Evolutionary conservation across 2,797 vertebrate genomes (phyloP), one percentile per base, ranked within the genome.

Genomic region (Sciurus carolinensis): DNA sequence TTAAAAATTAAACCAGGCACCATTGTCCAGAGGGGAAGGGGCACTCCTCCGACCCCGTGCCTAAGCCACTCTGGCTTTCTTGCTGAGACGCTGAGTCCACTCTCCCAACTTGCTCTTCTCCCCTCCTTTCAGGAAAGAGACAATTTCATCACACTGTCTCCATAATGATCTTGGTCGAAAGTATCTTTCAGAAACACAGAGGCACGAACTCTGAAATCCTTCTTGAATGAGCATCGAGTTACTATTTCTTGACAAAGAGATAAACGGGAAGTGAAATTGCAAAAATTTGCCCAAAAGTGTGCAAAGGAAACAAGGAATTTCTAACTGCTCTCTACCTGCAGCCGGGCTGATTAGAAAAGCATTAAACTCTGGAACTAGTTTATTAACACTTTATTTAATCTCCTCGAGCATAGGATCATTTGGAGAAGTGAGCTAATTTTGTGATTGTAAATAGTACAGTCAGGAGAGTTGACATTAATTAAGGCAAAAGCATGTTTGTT

Each of bases 31-130:
- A 67, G 47, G 36, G 72, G 64, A 18, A 14, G 18, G 22, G 2
- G 13, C 4, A 2, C 4, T 7, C 4, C 6, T 13, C 5, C 39
- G 62, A 8, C 30, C 22, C 36, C 7, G 6, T 0, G 9, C 26
- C n/a, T 7, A 13, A 15, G 3, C 1, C 36, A 5, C 8, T 24
- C 3, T 47, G 3, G 13, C 15, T 62, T 80, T 52, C 17, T 9
- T 33, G 20, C 3, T 62, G 3, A 8, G 8, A 17, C 26, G 2
- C 1, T 0, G 3, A 20, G 7, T 33, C 5, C 11, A 9, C 9
- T 36, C 54, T 22, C 9, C n/a, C 14, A 85, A 0, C 2, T 6
- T 1, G 0, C 1, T 22, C 18, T 30, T 42, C 26, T 36, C 26
- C 50, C 12, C 2, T 11, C 18, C 30, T 62, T 17, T 28, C 9